These are phyloP conservation scores for Tachina lurida DNA, from an alignment of 2,888 invertebrate species.

Conservation along the genomic window DNA sequence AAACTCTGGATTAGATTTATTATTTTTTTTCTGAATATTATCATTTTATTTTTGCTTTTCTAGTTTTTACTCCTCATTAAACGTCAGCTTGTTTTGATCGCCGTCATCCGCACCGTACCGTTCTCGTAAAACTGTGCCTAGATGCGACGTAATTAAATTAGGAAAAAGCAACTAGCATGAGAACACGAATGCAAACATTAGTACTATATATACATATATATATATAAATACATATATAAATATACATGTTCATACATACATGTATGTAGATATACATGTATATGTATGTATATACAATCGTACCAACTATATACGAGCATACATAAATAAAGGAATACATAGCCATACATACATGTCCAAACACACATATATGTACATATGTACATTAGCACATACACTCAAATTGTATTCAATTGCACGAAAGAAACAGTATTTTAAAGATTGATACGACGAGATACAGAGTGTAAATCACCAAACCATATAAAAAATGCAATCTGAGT, in stretches of 20 bases:
- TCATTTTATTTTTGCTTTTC: slow-evolving; percentile 33
- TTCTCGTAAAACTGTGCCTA: slow-evolving; percentile 52
- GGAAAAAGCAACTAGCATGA: slow-evolving; percentile 53
- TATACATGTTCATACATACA: not conserved
- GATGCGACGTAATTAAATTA: slow-evolving; percentile 62
- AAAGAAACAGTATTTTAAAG: slow-evolving; percentile 33
- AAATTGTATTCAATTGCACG: slow-evolving; percentile 51
- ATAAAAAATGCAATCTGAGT: slow-evolving; percentile 45
- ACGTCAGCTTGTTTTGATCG: slow-evolving; percentile 44
- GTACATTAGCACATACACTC: slow-evolving; percentile 3
- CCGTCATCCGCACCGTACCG: slow-evolving; percentile 55
- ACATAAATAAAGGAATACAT: not conserved
- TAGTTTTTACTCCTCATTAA: slow-evolving; percentile 33
- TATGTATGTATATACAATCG: not conserved
- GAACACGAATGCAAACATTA: slow-evolving; percentile 58
- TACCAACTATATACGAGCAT: not conserved
- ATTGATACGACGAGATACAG: slow-evolving; percentile 43
- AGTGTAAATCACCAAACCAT: slow-evolving; percentile 40
- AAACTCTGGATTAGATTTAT: slow-evolving; percentile 71
- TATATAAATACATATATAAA: not conserved
- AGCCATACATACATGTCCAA: not conserved
- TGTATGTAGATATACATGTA: not conserved
- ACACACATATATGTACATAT: not conserved
- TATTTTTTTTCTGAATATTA: slow-evolving; percentile 63
- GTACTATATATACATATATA: slow-evolving; percentile 9